A percentile compares a stretch with the other conserved stretches of the same genome.
phyloP scores from a whole-genome alignment of 2,888 invertebrate genomes.

The Phymatocera aterrima region DNA sequence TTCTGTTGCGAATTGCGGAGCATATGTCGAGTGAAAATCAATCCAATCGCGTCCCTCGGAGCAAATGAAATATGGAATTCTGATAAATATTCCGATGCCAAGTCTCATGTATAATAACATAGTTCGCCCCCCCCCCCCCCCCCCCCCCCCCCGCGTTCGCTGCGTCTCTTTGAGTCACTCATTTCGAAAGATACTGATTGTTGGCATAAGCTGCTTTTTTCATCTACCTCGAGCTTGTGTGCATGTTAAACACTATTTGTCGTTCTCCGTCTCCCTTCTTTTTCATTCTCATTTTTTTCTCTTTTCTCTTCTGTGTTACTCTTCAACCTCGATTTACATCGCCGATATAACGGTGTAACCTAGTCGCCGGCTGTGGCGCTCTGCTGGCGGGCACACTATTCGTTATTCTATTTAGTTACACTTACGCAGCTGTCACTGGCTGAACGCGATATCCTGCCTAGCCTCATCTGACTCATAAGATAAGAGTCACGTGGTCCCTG shows the following conservation, averaged over 20 bases:
- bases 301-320: neutral
- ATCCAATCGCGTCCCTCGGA: neutral
- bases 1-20: neutral
- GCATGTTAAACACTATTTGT: too few species aligned
- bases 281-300: neutral
- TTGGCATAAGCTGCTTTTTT: too few species aligned
- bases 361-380: neutral
- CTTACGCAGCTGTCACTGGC: constrained; percentile 43
- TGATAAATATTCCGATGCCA: too few species aligned
- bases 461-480: constrained; percentile 38
- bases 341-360: neutral
- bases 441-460: constrained; percentile 42
- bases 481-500: constrained; percentile 27
- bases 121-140: too few species aligned
- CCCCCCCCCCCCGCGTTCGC: too few species aligned
- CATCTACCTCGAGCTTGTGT: too few species aligned
- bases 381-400: neutral
- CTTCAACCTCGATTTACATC: constrained; percentile 3
- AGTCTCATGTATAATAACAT: too few species aligned
- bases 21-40: too few species aligned
- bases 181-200: too few species aligned
- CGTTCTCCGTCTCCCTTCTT: neutral
- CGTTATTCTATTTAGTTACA: constrained; percentile 43
- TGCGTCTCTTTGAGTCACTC: too few species aligned
- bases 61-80: neutral